Conservation (phyloP, 2,113 vertebrate genomes). For the Capreolus pygargus region DNA sequence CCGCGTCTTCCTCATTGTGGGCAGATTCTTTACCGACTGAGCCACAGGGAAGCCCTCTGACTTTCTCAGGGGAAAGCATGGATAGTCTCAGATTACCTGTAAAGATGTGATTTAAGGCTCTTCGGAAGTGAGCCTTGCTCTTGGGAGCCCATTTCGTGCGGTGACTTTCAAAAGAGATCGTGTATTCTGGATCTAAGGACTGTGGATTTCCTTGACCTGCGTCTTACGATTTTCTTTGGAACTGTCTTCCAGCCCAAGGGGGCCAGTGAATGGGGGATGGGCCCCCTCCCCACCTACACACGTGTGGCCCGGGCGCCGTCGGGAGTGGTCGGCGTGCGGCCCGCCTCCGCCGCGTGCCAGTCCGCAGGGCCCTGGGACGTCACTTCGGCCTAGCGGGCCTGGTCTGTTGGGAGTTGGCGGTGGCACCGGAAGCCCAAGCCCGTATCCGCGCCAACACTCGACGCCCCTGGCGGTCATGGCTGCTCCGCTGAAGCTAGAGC, state of each 20-base stretch:
- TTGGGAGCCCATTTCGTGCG: background rate
- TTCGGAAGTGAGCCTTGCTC: background rate
- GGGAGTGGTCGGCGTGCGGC: rapidly evolving
- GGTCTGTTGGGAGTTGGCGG: constrained; percentile 54
- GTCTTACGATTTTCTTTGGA: background rate
- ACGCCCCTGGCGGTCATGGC: background rate
- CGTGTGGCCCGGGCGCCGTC: background rate
- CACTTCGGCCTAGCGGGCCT: background rate
- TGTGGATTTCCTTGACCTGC: background rate
- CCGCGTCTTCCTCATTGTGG: background rate
- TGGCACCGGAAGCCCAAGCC: background rate
- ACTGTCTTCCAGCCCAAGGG: background rate
- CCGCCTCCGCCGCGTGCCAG: rapidly evolving
- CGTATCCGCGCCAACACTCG: background rate
- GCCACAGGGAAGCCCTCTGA: background rate
- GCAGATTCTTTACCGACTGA: background rate
- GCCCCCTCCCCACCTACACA: rapidly evolving
- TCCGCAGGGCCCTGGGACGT: rapidly evolving
- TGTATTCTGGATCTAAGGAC: background rate
- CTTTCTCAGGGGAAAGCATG: background rate
- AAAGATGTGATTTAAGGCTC: background rate
- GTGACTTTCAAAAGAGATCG: background rate
- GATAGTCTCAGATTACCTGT: background rate
- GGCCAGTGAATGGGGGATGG: background rate
- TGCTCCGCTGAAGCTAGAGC: background rate